Conservation (phyloP, 2,888 invertebrate genomes). For the Drosophila borealis region DNA sequence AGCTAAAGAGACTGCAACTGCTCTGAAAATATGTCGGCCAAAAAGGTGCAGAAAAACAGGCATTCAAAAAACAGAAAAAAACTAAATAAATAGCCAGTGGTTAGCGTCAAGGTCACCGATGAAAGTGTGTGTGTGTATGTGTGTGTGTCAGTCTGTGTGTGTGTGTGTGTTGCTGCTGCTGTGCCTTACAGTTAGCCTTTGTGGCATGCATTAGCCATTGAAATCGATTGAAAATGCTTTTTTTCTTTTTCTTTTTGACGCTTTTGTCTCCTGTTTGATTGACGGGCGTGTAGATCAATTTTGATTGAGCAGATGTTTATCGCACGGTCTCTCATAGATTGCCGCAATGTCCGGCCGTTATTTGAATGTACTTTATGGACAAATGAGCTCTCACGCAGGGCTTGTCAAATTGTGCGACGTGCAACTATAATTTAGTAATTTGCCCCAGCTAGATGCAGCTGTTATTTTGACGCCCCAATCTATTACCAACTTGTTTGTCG, state of each 20-base stretch:
- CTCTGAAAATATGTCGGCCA: slow-evolving; percentile 71
- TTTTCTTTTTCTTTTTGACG: slow-evolving; percentile 6
- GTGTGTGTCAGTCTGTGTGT: slow-evolving; percentile 33
- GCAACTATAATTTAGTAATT: slow-evolving; percentile 54
- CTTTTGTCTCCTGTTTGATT: slow-evolving; percentile 63
- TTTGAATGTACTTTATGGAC: slow-evolving; percentile 45
- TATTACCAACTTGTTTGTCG: slow-evolving; percentile 41
- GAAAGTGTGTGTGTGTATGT: slow-evolving; percentile 70
- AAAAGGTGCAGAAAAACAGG: slow-evolving; percentile 50
- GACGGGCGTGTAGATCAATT: slow-evolving; percentile 72
- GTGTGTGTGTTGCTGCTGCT: slow-evolving; percentile 19
- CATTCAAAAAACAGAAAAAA: slow-evolving; percentile 28
- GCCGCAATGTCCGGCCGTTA: slow-evolving; percentile 45
- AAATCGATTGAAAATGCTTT: slow-evolving; percentile 43
- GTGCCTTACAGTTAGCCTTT: slow-evolving; percentile 51
- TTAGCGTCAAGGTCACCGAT: slow-evolving; percentile 82
- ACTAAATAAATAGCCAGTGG: slow-evolving; percentile 34
- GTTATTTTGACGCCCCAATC: slow-evolving; percentile 43
- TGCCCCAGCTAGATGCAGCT: slow-evolving; percentile 26
- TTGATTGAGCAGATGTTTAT: slow-evolving; percentile 69
- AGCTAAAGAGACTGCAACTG: slow-evolving; percentile 49
- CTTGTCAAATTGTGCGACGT: slow-evolving; percentile 45
- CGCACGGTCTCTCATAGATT: slow-evolving; percentile 41
- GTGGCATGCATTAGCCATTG: slow-evolving; percentile 47
- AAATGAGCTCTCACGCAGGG: slow-evolving; percentile 52